Base-by-base conservation (phyloP, 2,113 vertebrate species). In the Saguinus imperator region DNA sequence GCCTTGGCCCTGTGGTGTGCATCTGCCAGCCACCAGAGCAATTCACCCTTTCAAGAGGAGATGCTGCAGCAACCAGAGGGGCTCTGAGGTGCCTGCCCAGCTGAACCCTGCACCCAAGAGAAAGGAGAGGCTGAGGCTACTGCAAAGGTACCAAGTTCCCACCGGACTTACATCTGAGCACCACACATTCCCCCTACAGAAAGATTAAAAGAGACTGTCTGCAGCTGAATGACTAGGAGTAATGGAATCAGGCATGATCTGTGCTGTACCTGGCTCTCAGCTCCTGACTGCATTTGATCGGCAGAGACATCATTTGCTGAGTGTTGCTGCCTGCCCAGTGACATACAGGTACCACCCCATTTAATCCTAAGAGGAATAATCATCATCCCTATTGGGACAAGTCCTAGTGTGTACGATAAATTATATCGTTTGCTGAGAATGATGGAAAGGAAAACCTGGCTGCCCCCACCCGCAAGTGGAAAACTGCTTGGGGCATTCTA, bases 1-100 rank as follows among this genome's bases (percentile, higher is more conserved):
- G 48, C 17, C 29, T 45, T 6, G 23, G 55, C n/a, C 57, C 20
- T 3, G 0, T 3, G 29, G 48, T 58, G 14, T 58, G 35, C 20
- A 35, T 21, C 57, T 81, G 72, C 3, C 58, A 9, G 73, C 50
- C 77, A 4, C 6, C 50, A 55, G 1, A 11, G 76, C 50, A n/a
- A 32, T n/a, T 40, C n/a, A 17, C 3, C 50, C 58, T 14, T n/a
- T 35, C 43, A 95, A 72, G 45, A 57, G 10, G 1, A 21, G 3
- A 43, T 0, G 0, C 73, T 45, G 35, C 25, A 4, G 64, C 32
- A 11, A n/a, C 66, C 25, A 0, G 14, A 57, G 40, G 35, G 50
- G 77, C 72, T 86, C 43, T 11, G 48, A 29, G 27, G 3, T 21
- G 32, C 25, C 25, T 57, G 21, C 85, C 35, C 1, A 0, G 27